Evolutionary conservation across 2,888 invertebrate species (phyloP).

Genomic region (Carcina quercana): DNA sequence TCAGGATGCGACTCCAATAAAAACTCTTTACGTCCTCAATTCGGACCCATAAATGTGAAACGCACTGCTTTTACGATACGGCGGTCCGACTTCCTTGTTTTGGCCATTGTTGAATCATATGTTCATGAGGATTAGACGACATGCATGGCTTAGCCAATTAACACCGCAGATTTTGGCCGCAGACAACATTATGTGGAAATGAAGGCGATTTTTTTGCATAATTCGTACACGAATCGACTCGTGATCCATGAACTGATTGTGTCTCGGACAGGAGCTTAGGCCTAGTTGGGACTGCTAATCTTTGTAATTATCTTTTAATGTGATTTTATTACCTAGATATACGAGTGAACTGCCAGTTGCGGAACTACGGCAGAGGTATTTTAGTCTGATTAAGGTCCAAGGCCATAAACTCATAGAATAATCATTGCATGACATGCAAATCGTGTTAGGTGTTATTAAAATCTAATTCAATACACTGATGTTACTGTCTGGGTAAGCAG

Average conservation of each 20-base stretch:
- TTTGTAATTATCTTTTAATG: too few relatives aligned
- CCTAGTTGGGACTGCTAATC: too few relatives aligned
- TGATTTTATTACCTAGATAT: too few relatives aligned
- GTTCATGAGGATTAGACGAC: conserved; percentile 51
- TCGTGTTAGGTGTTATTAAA: too few relatives aligned
- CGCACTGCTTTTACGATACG: conserved; percentile 60
- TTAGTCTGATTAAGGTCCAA: too few relatives aligned
- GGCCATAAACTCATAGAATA: too few relatives aligned
- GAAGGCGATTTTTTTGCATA: conserved; percentile 36
- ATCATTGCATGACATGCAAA: too few relatives aligned
- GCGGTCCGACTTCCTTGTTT: conserved; percentile 27
- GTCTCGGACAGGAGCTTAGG: conserved; percentile 57
- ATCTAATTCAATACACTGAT: too few relatives aligned
- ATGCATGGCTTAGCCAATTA: conserved; percentile 53
- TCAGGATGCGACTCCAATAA: conserved; percentile 69
- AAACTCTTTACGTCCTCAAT: conserved; percentile 68
- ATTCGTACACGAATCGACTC: conserved; percentile 43
- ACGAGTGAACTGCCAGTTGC: too few relatives aligned
- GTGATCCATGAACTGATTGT: conserved; percentile 41
- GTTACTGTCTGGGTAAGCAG: too few relatives aligned
- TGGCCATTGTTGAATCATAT: conserved; percentile 49
- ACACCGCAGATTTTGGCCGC: conserved; percentile 35
- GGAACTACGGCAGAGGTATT: too few relatives aligned
- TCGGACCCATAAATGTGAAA: conserved; percentile 66
- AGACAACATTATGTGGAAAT: conserved; percentile 53